Evolutionary conservation across 2,797 vertebrate genomes (phyloP).

Genomic region (Artibeus jamaicensis): DNA sequence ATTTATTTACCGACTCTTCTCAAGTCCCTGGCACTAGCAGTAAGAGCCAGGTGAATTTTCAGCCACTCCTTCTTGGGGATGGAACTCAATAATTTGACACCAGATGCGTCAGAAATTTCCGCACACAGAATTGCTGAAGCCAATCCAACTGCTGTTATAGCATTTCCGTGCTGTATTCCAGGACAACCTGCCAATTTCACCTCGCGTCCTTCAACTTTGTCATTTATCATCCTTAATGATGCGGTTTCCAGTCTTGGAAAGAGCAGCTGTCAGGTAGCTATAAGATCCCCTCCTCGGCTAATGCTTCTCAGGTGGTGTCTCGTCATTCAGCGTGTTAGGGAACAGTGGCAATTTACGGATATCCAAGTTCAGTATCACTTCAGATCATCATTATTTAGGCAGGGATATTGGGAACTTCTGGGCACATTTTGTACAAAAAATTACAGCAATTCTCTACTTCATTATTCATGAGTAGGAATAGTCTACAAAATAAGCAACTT

Average conservation of each 20-base stretch:
- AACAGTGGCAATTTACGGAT: background rate
- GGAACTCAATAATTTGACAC: slow-evolving; percentile 36
- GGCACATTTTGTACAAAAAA: background rate
- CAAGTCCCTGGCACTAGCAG: background rate
- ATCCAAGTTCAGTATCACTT: background rate
- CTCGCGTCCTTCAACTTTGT: slow-evolving; percentile 45
- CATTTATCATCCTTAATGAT: slow-evolving; percentile 74
- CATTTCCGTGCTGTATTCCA: slow-evolving; percentile 56
- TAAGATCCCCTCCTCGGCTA: slow-evolving; percentile 66
- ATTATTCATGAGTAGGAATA: background rate
- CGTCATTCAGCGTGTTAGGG: background rate
- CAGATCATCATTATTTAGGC: background rate
- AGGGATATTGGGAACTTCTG: background rate
- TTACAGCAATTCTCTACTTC: background rate
- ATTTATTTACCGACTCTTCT: slow-evolving; percentile 10
- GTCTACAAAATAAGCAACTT: background rate
- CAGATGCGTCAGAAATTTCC: slow-evolving; percentile 52
- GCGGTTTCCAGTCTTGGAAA: slow-evolving; percentile 62
- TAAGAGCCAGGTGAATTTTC: slow-evolving; percentile 13
- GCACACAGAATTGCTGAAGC: slow-evolving; percentile 24
- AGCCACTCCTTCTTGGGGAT: slow-evolving; percentile 32
- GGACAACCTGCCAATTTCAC: slow-evolving; percentile 51
- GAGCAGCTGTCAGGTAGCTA: slow-evolving; percentile 75
- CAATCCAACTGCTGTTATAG: slow-evolving; percentile 21
- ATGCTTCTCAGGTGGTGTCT: background rate